Percentiles rank a stretch among this genome's conserved stretches.
These are phyloP conservation scores for Drosophila yakuba DNA, from an alignment of 1,140 invertebrate genomes.

Conservation along the genomic window DNA sequence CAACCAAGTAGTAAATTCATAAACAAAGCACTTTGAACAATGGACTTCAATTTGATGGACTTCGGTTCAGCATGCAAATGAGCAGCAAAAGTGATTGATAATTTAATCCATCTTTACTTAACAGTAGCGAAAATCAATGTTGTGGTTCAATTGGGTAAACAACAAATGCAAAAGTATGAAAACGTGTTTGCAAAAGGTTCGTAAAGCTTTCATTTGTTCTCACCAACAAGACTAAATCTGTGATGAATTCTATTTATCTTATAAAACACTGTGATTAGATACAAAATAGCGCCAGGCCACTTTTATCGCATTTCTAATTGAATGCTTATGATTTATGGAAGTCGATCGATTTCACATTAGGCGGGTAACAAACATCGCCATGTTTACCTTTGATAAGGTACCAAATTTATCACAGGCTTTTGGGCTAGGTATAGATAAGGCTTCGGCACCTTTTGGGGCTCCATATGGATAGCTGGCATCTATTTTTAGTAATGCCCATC, in stretches of 20 bases:
- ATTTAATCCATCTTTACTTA: not conserved
- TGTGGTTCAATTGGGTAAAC: not conserved
- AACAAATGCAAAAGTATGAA: not conserved
- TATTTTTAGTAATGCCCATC: conserved; percentile 43
- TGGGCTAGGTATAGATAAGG: not conserved
- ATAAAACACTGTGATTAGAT: conserved; percentile 17
- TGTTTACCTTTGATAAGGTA: conserved; percentile 7
- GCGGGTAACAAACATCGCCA: not conserved
- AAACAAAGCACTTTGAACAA: not conserved
- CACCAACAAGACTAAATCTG: not conserved
- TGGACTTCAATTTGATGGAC: not conserved
- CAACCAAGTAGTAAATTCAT: not conserved
- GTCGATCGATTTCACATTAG: conserved; percentile 14
- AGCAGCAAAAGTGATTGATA: not conserved
- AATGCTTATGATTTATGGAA: conserved; percentile 20
- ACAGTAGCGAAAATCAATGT: not conserved
- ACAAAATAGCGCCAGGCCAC: not conserved
- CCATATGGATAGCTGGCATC: conserved; percentile 38
- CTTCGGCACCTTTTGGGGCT: not conserved
- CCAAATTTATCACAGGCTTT: conserved; percentile 2
- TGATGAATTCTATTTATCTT: conserved; percentile 3
- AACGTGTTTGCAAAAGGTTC: too few relatives aligned
- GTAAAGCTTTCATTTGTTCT: not conserved
- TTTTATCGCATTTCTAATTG: not conserved
- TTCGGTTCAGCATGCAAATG: not conserved